These are phyloP conservation scores for Tadarida brasiliensis DNA, from an alignment of 2,797 vertebrate genomes.

Conservation along the genomic window DNA sequence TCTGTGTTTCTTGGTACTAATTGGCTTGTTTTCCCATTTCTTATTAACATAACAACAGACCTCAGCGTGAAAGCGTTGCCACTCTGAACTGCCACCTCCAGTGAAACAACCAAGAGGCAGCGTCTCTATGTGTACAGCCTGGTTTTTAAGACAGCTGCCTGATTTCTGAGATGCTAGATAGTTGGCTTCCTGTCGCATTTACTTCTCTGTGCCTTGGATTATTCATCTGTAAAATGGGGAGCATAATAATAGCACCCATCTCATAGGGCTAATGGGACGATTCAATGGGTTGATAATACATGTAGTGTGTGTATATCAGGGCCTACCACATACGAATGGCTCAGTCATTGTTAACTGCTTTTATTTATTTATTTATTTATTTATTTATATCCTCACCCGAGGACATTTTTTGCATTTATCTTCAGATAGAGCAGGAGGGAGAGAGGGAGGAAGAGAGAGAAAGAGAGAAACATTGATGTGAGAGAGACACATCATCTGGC, in stretches of 20 bases:
- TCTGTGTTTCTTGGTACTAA: conserved; percentile 31
- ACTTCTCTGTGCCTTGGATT: neutral
- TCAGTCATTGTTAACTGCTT: neutral
- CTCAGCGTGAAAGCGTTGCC: neutral
- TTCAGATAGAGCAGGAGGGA: too few relatives aligned
- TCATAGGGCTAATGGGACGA: neutral
- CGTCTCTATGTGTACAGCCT: neutral
- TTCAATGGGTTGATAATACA: neutral
- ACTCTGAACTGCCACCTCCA: neutral
- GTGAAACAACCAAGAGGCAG: neutral
- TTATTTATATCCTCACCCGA: too few relatives aligned
- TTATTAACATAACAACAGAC: conserved; percentile 50
- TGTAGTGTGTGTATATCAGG: neutral
- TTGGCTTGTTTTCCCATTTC: conserved; percentile 54
- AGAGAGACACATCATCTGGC: too few relatives aligned
- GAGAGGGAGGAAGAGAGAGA: too few relatives aligned
- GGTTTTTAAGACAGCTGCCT: conserved; percentile 23
- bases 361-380: too few relatives aligned
- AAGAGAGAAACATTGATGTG: too few relatives aligned
- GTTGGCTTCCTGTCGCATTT: neutral
- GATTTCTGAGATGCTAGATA: neutral
- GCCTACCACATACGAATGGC: neutral
- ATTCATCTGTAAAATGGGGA: neutral
- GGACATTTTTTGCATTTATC: too few relatives aligned
- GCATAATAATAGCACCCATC: neutral